Evolutionary conservation across 2,888 invertebrate genomes (phyloP).

Genomic region (Harpalus rufipes): DNA sequence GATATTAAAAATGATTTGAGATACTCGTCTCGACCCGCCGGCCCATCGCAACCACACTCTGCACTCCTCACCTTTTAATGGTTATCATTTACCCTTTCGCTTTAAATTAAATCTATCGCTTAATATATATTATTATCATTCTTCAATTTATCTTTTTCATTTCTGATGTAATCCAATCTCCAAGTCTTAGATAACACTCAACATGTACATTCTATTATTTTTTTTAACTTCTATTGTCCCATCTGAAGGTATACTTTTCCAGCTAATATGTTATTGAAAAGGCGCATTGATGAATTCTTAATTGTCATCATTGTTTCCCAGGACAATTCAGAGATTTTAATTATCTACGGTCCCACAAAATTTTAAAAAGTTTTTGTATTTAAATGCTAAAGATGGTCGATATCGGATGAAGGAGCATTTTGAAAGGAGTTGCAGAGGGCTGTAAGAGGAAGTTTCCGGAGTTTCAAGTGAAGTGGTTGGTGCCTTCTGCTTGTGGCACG

Average conservation of each 20-base stretch:
- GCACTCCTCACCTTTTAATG: slow-evolving; percentile 21
- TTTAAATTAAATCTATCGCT: slow-evolving; percentile 40
- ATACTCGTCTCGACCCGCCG: slow-evolving; percentile 9
- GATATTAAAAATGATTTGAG: slow-evolving; percentile 50
- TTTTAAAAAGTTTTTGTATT: slow-evolving; percentile 32
- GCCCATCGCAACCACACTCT: background rate
- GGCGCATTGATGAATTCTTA: slow-evolving; percentile 19
- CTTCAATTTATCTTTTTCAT: slow-evolving; percentile 52
- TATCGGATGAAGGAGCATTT: slow-evolving; percentile 40
- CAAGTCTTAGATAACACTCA: slow-evolving; percentile 9
- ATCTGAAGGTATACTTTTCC: background rate
- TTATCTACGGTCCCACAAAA: slow-evolving; percentile 39
- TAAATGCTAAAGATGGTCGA: slow-evolving; percentile 23
- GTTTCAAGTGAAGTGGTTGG: slow-evolving; percentile 44
- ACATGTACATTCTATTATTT: slow-evolving; percentile 10
- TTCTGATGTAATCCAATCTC: slow-evolving; percentile 43
- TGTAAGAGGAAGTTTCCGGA: slow-evolving; percentile 45
- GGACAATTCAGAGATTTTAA: slow-evolving; percentile 37
- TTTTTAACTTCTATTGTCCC: slow-evolving; percentile 19
- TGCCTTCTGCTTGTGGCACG: slow-evolving; percentile 30
- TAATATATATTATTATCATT: slow-evolving; percentile 49
- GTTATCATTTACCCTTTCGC: slow-evolving; percentile 48
- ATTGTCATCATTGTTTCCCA: slow-evolving; percentile 36
- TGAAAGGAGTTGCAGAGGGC: slow-evolving; percentile 24
- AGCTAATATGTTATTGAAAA: slow-evolving; percentile 37